Conservation (phyloP, 1,140 invertebrate species). For the Pollicipes pollicipes region DNA sequence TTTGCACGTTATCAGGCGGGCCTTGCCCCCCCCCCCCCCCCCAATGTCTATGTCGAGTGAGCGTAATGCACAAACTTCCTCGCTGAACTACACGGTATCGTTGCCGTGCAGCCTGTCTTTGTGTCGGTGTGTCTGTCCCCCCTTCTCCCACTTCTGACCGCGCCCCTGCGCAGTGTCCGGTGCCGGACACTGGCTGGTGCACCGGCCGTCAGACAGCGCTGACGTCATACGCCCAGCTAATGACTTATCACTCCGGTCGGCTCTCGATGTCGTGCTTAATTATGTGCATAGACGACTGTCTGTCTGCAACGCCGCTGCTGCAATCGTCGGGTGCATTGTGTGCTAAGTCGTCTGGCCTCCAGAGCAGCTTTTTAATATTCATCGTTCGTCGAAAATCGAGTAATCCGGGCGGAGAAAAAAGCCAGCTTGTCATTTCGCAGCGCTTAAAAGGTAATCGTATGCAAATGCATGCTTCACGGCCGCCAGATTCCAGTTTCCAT, state of each 20-base stretch:
- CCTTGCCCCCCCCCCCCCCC: too few species aligned
- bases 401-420: not conserved
- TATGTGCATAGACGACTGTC: not conserved
- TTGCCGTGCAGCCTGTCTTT: too few species aligned
- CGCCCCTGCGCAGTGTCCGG: too few species aligned
- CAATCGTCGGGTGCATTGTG: not conserved
- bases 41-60: too few species aligned
- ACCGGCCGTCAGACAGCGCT: not conserved
- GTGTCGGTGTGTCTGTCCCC: too few species aligned
- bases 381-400: not conserved
- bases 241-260: not conserved
- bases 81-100: too few species aligned
- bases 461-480: not conserved
- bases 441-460: not conserved
- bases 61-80: too few species aligned
- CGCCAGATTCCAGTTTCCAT: not conserved
- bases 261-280: not conserved
- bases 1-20: too few species aligned
- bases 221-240: not conserved
- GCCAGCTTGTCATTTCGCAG: too few species aligned
- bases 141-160: too few species aligned
- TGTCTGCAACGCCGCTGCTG: not conserved
- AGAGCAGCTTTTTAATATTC: not conserved
- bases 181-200: not conserved
- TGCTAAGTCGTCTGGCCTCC: not conserved